phyloP scores from a whole-genome alignment of 2,113 vertebrate genomes.

The Pundamilia nyererei region DNA sequence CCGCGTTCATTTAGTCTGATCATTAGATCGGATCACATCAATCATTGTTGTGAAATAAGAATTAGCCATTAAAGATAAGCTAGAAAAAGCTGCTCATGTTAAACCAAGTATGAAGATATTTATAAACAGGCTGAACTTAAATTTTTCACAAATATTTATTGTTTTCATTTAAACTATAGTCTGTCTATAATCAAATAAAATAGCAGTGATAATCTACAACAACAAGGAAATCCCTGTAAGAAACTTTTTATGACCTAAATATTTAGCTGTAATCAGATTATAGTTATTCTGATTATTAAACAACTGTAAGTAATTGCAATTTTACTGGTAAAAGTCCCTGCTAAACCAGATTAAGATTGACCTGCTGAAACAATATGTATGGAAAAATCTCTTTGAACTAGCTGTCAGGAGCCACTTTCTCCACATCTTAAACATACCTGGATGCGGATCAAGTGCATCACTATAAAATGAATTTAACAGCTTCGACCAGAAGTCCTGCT shows the following conservation, averaged over 20 bases:
- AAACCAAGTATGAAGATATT: neutral
- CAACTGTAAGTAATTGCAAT: neutral
- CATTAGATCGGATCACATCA: neutral
- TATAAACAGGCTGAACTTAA: neutral
- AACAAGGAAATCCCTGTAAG: neutral
- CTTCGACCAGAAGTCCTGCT: neutral
- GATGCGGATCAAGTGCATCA: neutral
- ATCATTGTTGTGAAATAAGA: neutral
- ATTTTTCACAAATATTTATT: neutral
- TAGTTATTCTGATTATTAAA: neutral
- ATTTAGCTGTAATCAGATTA: neutral
- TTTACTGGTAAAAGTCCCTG: neutral
- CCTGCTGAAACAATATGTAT: neutral
- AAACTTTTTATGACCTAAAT: neutral
- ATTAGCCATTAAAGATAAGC: neutral
- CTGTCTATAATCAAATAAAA: neutral
- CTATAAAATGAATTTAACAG: constrained; percentile 1
- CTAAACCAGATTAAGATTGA: neutral
- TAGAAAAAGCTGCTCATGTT: neutral
- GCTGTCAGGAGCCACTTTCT: neutral
- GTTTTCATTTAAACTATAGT: neutral
- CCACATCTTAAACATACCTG: neutral
- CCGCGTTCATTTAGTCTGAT: neutral
- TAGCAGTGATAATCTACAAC: neutral
- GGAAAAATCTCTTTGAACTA: neutral